phyloP scores from a whole-genome alignment of 2,888 invertebrate genomes.

The Anthophora plumipes region DNA sequence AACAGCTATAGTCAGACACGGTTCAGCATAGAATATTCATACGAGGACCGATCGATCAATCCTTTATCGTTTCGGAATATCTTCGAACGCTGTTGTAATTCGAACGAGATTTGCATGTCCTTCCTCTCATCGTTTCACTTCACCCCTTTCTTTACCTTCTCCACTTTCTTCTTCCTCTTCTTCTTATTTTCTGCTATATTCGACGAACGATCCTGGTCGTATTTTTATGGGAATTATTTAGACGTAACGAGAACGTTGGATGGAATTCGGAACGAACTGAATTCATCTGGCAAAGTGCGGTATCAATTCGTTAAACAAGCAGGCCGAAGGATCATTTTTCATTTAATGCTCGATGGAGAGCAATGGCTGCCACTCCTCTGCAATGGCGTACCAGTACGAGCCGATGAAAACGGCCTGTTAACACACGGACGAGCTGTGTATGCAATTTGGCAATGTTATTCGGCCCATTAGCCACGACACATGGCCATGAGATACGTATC shows the following conservation, averaged over 20 bases:
- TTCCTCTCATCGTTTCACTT: too few relatives aligned
- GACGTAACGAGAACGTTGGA: constrained; percentile 7
- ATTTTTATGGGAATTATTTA: constrained; percentile 21
- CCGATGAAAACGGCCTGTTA: constrained; percentile 40
- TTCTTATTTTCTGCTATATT: background rate
- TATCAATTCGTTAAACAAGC: constrained; percentile 55
- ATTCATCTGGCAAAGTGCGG: constrained; percentile 42
- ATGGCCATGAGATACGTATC: constrained; percentile 13
- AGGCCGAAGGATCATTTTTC: constrained; percentile 41
- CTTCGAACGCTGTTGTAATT: constrained; percentile 1
- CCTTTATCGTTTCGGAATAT: constrained; percentile 15
- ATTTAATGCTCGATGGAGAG: constrained; percentile 18
- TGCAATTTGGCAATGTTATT: constrained; percentile 45
- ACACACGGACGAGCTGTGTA: background rate
- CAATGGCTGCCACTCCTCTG: constrained; percentile 41
- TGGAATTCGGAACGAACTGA: constrained; percentile 10
- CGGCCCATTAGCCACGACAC: constrained; percentile 42
- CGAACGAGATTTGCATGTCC: constrained; percentile 28
- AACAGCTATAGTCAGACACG: constrained; percentile 12
- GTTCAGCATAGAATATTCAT: constrained; percentile 36
- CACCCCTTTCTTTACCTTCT: background rate
- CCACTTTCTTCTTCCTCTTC: background rate
- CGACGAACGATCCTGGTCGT: background rate
- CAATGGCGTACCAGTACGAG: background rate
- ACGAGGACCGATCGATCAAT: constrained; percentile 21